Conservation (phyloP, 2,113 vertebrate species). For the Pluvianellus socialis region DNA sequence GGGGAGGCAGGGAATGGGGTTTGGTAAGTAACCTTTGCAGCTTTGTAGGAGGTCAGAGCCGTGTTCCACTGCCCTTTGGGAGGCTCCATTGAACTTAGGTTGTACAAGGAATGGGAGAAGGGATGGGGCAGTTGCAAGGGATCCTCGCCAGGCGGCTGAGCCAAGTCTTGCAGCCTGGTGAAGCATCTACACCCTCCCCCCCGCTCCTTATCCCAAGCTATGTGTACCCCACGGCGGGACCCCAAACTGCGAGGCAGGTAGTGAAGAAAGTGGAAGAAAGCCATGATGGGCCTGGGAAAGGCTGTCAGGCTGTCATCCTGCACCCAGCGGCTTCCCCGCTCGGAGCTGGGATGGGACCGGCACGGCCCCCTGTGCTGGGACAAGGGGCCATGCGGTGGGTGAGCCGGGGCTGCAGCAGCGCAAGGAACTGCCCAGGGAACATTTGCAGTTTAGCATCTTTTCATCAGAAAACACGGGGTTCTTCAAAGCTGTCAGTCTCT, state of each 20-base stretch:
- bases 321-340: not conserved
- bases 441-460: not conserved
- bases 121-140: not conserved
- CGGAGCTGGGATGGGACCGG: not conserved
- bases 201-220: not conserved
- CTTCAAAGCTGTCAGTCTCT: constrained; percentile 15
- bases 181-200: not conserved
- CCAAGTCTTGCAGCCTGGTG: not conserved
- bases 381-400: fast-evolving
- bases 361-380: fast-evolving
- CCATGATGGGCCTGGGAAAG: not conserved
- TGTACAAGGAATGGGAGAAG: not conserved
- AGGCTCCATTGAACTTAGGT: not conserved
- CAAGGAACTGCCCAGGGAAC: not conserved
- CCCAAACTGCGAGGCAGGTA: not conserved
- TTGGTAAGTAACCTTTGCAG: not conserved
- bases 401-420: fast-evolving
- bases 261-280: not conserved
- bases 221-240: not conserved
- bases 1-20: not conserved
- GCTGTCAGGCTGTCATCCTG: not conserved
- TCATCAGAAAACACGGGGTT: not conserved
- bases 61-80: not conserved
- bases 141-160: fast-evolving
- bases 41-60: not conserved